Percentiles rank a stretch among this genome's conserved stretches.
phyloP scores from a whole-genome alignment of 2,797 vertebrate genomes.

The Poecile montanus region DNA sequence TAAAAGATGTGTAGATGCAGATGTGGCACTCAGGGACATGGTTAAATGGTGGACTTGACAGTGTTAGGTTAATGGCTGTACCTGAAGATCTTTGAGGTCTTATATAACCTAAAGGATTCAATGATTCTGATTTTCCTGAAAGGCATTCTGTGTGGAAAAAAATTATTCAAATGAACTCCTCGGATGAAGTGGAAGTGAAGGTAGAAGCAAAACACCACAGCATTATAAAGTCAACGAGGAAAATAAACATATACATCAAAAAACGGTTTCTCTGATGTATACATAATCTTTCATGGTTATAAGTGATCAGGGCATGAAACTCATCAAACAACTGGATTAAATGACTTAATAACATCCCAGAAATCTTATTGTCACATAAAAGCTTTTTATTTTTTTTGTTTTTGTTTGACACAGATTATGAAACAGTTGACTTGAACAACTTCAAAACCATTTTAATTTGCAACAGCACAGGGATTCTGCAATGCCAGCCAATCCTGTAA shows the following conservation, averaged over 20 bases:
- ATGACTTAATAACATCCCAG: conserved; percentile 1
- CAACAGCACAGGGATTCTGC: neutral
- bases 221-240: neutral
- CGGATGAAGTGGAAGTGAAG: neutral
- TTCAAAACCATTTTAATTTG: conserved; percentile 30
- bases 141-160: neutral
- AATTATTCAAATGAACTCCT: neutral
- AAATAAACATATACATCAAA: neutral
- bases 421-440: neutral
- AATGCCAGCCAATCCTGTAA: neutral
- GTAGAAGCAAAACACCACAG: neutral
- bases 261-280: neutral
- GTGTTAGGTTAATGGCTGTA: neutral
- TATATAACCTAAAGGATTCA: neutral
- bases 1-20: neutral
- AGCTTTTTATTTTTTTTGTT: neutral
- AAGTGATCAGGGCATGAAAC: neutral
- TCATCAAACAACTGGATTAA: conserved; percentile 26
- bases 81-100: neutral
- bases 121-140: neutral
- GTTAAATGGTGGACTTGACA: neutral
- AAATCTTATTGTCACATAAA: conserved; percentile 29
- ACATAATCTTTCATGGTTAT: conserved; percentile 14
- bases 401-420: neutral
- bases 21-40: neutral